Evolutionary conservation across 1,140 invertebrate genomes (phyloP).

Genomic region (Zaprionus taronus): DNA sequence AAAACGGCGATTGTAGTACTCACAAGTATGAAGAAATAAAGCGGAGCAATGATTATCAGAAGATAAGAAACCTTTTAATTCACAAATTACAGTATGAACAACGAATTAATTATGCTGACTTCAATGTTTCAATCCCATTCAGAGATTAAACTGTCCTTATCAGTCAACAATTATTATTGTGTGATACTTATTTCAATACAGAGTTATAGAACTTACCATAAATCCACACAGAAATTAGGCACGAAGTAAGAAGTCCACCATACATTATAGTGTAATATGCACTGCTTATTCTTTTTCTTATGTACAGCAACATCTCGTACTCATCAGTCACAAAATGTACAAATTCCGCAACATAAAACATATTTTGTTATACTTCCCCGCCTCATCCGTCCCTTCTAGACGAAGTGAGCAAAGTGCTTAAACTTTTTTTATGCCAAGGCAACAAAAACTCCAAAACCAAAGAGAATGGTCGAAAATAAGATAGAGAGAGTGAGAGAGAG

Average conservation of each 20-base stretch:
- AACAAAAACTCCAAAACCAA: slow-evolving; percentile 49
- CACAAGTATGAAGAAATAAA: no score
- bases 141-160: no score
- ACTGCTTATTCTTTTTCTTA: background rate
- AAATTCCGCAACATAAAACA: slow-evolving; percentile 75
- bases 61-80: no score
- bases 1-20: no score
- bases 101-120: no score
- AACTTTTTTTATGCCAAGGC: slow-evolving; percentile 74
- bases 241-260: background rate
- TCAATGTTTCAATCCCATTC: no score
- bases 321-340: slow-evolving; percentile 74
- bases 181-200: no score
- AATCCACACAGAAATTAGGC: slow-evolving; percentile 3
- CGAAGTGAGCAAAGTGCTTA: slow-evolving; percentile 62
- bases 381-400: background rate
- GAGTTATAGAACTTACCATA: background rate
- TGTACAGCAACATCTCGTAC: slow-evolving; percentile 30
- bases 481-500: slow-evolving; percentile 3
- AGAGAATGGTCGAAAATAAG: slow-evolving; percentile 1
- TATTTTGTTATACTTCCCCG: slow-evolving; percentile 59
- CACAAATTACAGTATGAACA: no score
- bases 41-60: no score
- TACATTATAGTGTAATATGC: slow-evolving; percentile 5
- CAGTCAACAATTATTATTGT: no score